Percentiles rank a stretch among this genome's conserved stretches.
Evolutionary conservation across 2,113 vertebrate genomes (phyloP).

Genomic region (Ailuropoda melanoleuca): DNA sequence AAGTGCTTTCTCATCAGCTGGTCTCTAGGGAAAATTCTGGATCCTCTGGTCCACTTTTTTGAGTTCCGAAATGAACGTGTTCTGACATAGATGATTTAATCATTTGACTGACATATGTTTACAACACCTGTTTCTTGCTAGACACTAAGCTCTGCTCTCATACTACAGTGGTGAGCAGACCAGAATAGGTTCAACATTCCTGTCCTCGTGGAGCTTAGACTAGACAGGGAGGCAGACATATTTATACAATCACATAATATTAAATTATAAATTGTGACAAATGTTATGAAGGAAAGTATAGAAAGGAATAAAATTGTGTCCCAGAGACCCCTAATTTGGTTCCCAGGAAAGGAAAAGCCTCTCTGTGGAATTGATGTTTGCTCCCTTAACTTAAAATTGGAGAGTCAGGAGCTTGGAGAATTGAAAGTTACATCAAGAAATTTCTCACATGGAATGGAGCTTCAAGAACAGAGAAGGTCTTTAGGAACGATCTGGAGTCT

Average conservation of each 20-base stretch:
- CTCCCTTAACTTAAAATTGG: neutral
- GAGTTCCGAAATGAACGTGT: neutral
- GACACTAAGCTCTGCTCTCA: neutral
- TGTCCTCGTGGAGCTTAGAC: neutral
- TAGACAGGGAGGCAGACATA: neutral
- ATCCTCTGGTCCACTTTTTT: neutral
- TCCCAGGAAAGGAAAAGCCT: neutral
- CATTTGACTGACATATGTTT: neutral
- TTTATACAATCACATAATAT: neutral
- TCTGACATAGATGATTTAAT: neutral
- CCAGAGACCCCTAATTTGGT: neutral
- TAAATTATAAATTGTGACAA: neutral
- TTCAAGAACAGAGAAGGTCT: neutral
- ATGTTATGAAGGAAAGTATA: neutral
- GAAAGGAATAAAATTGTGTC: neutral
- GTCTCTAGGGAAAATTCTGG: neutral
- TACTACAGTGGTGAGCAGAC: neutral
- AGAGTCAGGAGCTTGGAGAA: neutral
- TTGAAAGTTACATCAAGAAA: neutral
- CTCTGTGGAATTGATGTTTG: neutral
- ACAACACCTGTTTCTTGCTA: neutral
- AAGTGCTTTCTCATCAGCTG: neutral
- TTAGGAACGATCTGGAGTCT: neutral
- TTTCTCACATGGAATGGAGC: neutral
- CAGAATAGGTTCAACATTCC: neutral